phyloP scores from a whole-genome alignment of 1,140 invertebrate species.

The Nephotettix cincticeps region DNA sequence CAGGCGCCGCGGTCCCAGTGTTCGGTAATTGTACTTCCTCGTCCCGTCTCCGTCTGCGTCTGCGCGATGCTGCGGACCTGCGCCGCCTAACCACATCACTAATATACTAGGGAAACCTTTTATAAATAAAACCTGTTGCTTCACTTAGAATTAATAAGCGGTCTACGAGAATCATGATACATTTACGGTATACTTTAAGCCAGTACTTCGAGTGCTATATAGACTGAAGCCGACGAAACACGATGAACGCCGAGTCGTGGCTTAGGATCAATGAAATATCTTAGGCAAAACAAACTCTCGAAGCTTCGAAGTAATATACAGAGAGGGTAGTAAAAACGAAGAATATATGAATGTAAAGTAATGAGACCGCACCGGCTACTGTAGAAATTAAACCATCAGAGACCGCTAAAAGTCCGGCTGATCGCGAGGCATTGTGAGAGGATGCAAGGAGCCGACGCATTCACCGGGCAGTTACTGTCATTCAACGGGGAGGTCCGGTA shows the following conservation, averaged over 20 bases:
- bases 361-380: slow-evolving; percentile 2
- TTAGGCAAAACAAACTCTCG: not conserved
- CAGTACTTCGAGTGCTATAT: no score
- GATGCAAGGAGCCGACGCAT: slow-evolving; percentile 2
- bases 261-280: no score
- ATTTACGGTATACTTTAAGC: no score
- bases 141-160: no score
- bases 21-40: slow-evolving; percentile 7
- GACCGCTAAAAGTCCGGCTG: not conserved
- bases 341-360: slow-evolving; percentile 13
- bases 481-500: not conserved
- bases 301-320: not conserved
- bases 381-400: slow-evolving; percentile 18
- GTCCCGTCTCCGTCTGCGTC: no score
- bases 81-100: no score
- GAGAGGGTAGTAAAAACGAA: not conserved
- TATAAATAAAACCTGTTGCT: no score
- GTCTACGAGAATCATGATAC: no score
- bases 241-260: no score
- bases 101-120: no score
- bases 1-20: slow-evolving; percentile 9
- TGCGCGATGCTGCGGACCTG: no score
- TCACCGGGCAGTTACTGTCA: slow-evolving; percentile 9
- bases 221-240: no score
- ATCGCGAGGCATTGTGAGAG: slow-evolving; percentile 11